A percentile compares a stretch with the other conserved stretches of the same genome.
phyloP scores from a whole-genome alignment of 2,888 invertebrate species.

The Rotaria magnacalcarata region DNA sequence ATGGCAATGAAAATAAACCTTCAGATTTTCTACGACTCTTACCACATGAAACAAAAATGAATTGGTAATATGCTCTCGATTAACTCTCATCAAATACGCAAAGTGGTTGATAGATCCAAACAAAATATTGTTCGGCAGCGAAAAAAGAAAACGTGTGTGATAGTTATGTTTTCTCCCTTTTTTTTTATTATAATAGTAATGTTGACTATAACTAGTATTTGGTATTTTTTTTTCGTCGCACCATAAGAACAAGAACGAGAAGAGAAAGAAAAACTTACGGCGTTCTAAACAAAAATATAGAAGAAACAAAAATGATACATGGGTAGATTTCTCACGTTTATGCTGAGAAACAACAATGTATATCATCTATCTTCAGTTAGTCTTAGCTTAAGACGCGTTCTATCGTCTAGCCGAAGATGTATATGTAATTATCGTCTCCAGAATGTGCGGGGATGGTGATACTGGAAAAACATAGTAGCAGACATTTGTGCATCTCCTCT shows the following conservation, averaged over 20 bases:
- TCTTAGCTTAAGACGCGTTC: background rate
- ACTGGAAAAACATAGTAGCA: background rate
- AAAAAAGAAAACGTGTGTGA: background rate
- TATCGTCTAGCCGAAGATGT: background rate
- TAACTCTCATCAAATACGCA: background rate
- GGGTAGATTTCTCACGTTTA: background rate
- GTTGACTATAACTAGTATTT: background rate
- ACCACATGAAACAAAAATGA: background rate
- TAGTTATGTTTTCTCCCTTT: background rate
- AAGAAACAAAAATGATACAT: background rate
- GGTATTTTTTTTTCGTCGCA: background rate
- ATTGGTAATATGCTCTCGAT: slow-evolving; percentile 4
- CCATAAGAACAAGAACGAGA: background rate
- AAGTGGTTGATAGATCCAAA: background rate
- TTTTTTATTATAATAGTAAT: background rate
- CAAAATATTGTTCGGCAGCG: background rate
- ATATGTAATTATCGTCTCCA: background rate
- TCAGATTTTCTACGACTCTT: background rate
- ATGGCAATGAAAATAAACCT: background rate
- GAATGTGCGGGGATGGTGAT: slow-evolving; percentile 20
- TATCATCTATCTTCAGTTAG: background rate
- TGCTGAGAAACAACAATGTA: background rate
- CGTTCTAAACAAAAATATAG: background rate
- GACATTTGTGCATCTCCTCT: background rate
- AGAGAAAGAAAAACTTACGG: background rate